A percentile compares a stretch with the other conserved stretches of the same genome.
phyloP scores from a whole-genome alignment of 2,113 vertebrate genomes.

The Tiliqua scincoides region DNA sequence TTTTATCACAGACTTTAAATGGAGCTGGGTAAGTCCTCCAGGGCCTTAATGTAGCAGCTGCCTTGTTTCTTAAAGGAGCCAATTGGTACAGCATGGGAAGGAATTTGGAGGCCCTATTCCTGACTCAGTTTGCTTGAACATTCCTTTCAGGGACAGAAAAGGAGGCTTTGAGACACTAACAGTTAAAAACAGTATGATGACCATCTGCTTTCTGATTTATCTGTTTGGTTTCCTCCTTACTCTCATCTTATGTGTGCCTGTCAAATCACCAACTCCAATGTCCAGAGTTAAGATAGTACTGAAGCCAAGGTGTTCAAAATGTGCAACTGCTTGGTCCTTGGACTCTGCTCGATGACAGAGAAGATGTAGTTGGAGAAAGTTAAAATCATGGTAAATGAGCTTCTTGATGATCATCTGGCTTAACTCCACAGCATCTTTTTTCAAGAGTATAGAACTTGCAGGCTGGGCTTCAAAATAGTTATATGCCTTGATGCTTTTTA shows the following conservation, averaged over 20 bases:
- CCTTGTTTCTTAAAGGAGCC: slow-evolving; percentile 28
- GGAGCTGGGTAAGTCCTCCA: slow-evolving; percentile 24
- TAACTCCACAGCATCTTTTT: not conserved
- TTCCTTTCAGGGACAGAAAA: not conserved
- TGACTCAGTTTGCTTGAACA: not conserved
- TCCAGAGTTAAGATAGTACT: not conserved
- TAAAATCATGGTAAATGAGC: not conserved
- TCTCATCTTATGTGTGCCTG: not conserved
- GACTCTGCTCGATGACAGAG: not conserved
- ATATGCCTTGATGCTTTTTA: not conserved
- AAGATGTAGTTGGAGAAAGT: not conserved
- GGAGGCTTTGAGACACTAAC: not conserved
- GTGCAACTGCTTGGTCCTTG: not conserved
- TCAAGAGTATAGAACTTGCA: not conserved
- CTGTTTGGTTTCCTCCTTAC: not conserved
- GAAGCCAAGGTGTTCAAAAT: not conserved
- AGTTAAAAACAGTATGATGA: not conserved
- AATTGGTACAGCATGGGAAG: slow-evolving; percentile 11
- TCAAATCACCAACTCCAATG: not conserved
- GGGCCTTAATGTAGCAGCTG: slow-evolving; percentile 24
- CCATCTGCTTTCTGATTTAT: not conserved
- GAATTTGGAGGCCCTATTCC: not conserved
- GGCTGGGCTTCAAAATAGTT: not conserved
- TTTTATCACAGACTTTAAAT: slow-evolving; percentile 51
- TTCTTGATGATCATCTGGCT: not conserved